Evolutionary conservation across 1,140 invertebrate species (phyloP).

Genomic region (Pogonomyrmex barbatus): DNA sequence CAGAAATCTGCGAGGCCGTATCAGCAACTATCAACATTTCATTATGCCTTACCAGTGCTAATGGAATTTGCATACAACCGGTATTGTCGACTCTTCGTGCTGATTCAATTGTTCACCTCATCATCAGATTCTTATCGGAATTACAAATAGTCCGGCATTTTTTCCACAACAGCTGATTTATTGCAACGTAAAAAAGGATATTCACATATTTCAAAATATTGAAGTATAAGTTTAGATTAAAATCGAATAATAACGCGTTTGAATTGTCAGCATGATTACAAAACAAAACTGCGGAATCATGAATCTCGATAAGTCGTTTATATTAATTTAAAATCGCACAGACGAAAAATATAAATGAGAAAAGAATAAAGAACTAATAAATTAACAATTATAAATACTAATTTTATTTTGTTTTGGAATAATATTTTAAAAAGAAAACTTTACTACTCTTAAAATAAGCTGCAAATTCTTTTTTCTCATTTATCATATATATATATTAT

Average conservation of each 20-base stretch:
- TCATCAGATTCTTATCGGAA: slow-evolving; percentile 55
- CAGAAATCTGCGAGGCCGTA: slow-evolving; percentile 17
- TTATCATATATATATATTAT: slow-evolving; percentile 3
- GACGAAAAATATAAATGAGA: slow-evolving; percentile 51
- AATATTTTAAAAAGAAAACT: background rate
- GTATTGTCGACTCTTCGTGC: slow-evolving; percentile 36
- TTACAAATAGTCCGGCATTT: slow-evolving; percentile 15
- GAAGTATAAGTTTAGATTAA: slow-evolving; percentile 60
- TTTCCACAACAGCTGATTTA: slow-evolving; percentile 39
- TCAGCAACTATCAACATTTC: slow-evolving; percentile 17
- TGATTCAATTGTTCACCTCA: slow-evolving; percentile 64
- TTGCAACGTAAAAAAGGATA: background rate
- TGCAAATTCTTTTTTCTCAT: background rate
- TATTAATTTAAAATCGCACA: slow-evolving; percentile 58
- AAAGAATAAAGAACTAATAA: slow-evolving; percentile 1
- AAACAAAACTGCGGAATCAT: background rate
- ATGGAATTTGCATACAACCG: slow-evolving; percentile 22
- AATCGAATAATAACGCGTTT: background rate
- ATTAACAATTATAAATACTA: background rate
- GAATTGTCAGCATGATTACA: background rate
- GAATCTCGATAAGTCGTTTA: slow-evolving; percentile 24
- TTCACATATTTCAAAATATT: background rate
- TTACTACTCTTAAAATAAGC: background rate
- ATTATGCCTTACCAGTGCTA: background rate
- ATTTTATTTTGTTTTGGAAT: background rate